Conservation (phyloP, 1,140 invertebrate species). For the Ganaspis sp. region DNA sequence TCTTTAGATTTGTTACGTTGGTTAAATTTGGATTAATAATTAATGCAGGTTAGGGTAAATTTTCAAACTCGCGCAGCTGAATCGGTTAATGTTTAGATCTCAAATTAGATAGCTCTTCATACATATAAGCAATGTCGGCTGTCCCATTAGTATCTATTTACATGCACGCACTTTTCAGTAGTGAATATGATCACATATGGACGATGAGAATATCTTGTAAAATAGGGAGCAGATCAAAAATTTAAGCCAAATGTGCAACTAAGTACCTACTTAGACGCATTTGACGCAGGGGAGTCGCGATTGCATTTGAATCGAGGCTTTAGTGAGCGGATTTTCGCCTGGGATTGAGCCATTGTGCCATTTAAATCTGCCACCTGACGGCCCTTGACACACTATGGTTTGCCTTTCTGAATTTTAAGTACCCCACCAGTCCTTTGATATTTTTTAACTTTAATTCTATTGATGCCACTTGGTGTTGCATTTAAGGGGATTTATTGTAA, state of each 20-base stretch:
- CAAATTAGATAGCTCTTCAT: background rate
- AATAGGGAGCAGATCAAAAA: slow-evolving; percentile 54
- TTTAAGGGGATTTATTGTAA: slow-evolving; percentile 26
- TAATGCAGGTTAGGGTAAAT: background rate
- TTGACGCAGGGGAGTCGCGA: slow-evolving; percentile 65
- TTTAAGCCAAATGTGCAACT: slow-evolving; percentile 76
- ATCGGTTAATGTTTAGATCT: slow-evolving; percentile 4
- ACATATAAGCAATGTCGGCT: background rate
- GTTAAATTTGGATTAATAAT: background rate
- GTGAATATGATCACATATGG: slow-evolving; percentile 44
- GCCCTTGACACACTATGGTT: slow-evolving; percentile 61
- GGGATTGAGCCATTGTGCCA: slow-evolving; percentile 73
- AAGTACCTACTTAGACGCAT: slow-evolving; percentile 75
- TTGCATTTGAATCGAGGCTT: slow-evolving; percentile 74
- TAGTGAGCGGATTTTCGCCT: slow-evolving; percentile 68
- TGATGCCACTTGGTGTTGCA: slow-evolving; percentile 6
- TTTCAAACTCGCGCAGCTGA: background rate
- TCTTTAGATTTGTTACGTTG: too few species aligned
- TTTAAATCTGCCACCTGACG: slow-evolving; percentile 71
- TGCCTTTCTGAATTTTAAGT: slow-evolving; percentile 66
- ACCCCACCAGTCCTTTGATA: slow-evolving; percentile 11
- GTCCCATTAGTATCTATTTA: slow-evolving; percentile 27
- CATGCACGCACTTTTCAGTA: background rate
- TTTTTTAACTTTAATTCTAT: slow-evolving; percentile 25
- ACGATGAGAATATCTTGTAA: slow-evolving; percentile 23